Base-by-base conservation (phyloP, 2,797 vertebrate species). In the Scleropages formosus region DNA sequence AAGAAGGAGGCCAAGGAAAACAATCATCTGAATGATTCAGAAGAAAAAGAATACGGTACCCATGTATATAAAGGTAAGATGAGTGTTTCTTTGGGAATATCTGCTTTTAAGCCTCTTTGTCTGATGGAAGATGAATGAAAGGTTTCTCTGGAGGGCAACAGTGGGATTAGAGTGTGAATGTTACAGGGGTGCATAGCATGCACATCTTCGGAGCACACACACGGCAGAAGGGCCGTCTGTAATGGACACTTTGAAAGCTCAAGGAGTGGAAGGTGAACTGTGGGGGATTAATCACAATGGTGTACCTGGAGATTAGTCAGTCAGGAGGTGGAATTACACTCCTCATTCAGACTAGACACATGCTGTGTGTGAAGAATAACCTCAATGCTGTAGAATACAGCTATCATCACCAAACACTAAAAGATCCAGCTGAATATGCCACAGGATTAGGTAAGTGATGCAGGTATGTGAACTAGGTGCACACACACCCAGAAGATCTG, bases 61-160 rank as follows among this genome's bases (percentile, higher is more conserved):
- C 70, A 81, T 66, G 78, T 77, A 22, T 85, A 83, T 44, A 83
- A 83, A 84, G 86, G 89, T 82, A 65, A 71, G 58, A 18, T 59
- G 22, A 8, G 20, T 16, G 18, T 1, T 15, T 47, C 71, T 47
- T 46, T 39, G 3, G n/a, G 44, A 27, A 20, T 11, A 31, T 39
- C 65, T 75, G 15, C 51, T 22, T 59, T 22, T 39, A 75, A 22
- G 49, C 22, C 51, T 46, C 26, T 13, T 46, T 22, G 31, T 39
- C 16, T 22, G 26, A 65, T 63, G 63, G 61, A 18, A 61, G 61
- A 9, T 63, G 61, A 31, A 39, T 26, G 59, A 46, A 83, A 76
- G 10, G n/a, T 16, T 51, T 74, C n/a, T 7, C 58, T 51, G 76
- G 24, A 60, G n/a, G n/a, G 26, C 58, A 24, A 24, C 44, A 16